Base-by-base conservation (phyloP, 2,113 vertebrate species). In the Pseudolaguvia tuberculata region DNA sequence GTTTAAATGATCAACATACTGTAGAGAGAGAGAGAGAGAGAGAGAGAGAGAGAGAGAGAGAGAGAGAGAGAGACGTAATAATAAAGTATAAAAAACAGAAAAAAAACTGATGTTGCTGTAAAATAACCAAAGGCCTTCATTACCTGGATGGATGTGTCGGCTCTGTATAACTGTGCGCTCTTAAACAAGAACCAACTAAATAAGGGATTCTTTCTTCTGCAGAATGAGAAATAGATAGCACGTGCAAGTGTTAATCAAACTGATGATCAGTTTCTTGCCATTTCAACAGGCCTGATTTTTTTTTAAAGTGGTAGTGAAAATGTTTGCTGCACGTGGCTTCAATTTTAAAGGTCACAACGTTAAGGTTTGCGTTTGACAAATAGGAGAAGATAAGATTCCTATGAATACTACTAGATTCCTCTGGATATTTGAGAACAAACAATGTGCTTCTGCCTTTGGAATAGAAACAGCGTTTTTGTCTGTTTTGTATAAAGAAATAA, bases 291-390 rank as follows among this genome's bases (percentile, higher is more conserved):
- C 73, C 69, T 62, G 5, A 66, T 42, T 42, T 42, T 42, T 45
- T 68, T 63, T 39, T 75, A 39, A 67, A 72, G 48, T 23, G 63
- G 72, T 59, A 53, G 25, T 68, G 69, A 78, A 48, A 79, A 79
- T 57, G 52, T 65, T 66, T 79, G 39, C 59, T 47, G 55, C 57
- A 82, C 31, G 73, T 68, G 65, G 70, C 70, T 77, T 79, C 50
- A n/a, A 18, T 42, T 76, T 79, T 67, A 82, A 82, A 82, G 79
- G 80, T 82, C 80, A 82, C 71, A n/a, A 39, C 31, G 51, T 45
- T 73, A 45, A 56, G 47, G 70, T 76, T 75, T 76, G 73, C 70
- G 61, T 78, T 68, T 59, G 69, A 20, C 42, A 73, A 58, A 76
- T 65, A 70, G 14, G 50, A 14, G 29, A 23, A 57, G 53, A 71